Conservation (phyloP, 2,888 invertebrate species). For the Prosapia bicincta region DNA sequence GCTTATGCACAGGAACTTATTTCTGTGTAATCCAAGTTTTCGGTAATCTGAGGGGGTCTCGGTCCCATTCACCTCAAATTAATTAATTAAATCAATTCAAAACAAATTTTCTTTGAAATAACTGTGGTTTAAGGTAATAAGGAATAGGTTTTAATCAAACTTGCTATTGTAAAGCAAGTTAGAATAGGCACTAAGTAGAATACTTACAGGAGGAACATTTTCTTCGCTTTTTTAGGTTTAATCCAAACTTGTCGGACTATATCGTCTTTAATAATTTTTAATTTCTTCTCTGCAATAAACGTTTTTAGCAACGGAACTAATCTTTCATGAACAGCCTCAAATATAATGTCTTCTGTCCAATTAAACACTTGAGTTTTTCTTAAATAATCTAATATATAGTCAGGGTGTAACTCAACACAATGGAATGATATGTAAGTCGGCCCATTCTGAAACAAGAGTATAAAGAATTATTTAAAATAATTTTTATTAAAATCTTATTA, state of each 20-base stretch:
- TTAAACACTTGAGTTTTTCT: neutral
- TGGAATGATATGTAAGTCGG: conserved; percentile 11
- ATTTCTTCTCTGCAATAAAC: conserved; percentile 5
- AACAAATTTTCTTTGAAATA: too few relatives aligned
- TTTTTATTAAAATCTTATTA: too few relatives aligned
- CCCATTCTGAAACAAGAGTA: conserved; percentile 10
- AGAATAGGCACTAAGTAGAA: too few relatives aligned
- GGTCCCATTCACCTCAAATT: too few relatives aligned
- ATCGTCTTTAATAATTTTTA: conserved; percentile 9
- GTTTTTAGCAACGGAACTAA: conserved; percentile 6
- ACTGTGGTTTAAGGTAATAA: too few relatives aligned
- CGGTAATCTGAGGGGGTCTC: too few relatives aligned
- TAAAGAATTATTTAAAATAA: neutral
- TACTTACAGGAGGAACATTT: neutral
- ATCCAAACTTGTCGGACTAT: conserved; percentile 4
- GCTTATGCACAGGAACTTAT: too few relatives aligned
- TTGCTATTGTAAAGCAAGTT: too few relatives aligned
- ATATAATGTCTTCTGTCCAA: conserved; percentile 1
- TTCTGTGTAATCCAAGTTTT: too few relatives aligned
- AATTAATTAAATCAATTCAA: too few relatives aligned
- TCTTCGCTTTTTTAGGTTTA: neutral
- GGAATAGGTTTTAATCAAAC: too few relatives aligned
- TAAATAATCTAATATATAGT: neutral
- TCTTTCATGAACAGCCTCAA: conserved; percentile 17
- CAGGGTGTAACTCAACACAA: conserved; percentile 2